These are phyloP conservation scores for Rhinella marina DNA, from an alignment of 2,797 vertebrate genomes.

Conservation along the genomic window DNA sequence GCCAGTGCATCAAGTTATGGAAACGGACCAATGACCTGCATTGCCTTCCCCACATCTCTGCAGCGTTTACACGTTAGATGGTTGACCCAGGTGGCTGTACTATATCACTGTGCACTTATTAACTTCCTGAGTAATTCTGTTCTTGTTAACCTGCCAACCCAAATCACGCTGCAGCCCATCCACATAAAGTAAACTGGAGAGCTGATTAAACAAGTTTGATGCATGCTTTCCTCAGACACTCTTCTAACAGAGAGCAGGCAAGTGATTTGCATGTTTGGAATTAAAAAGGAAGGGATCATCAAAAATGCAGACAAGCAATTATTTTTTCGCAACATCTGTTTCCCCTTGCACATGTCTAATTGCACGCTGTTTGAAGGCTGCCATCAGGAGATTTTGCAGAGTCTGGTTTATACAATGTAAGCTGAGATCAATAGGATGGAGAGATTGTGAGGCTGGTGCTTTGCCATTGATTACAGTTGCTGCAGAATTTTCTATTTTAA, in stretches of 20 bases:
- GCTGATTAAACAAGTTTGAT: conserved; percentile 20
- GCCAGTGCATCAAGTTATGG: neutral
- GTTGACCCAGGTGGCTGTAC: neutral
- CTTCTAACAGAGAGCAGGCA: conserved; percentile 27
- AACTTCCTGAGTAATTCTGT: neutral
- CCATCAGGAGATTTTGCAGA: conserved; percentile 42
- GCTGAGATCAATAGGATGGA: conserved; percentile 51
- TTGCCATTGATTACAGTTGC: conserved; percentile 53
- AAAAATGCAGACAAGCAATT: conserved; percentile 60
- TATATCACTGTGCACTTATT: neutral
- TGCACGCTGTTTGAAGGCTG: conserved; percentile 49
- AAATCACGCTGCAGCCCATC: neutral
- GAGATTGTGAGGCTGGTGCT: conserved; percentile 36
- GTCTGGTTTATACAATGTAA: conserved; percentile 44
- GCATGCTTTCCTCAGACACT: neutral
- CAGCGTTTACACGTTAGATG: neutral
- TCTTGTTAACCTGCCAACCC: conserved; percentile 3
- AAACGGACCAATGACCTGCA: neutral
- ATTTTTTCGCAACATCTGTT: conserved; percentile 60
- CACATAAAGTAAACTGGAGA: conserved; percentile 3
- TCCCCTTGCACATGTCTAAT: conserved; percentile 56
- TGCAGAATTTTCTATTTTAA: conserved; percentile 53
- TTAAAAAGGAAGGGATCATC: conserved; percentile 55
- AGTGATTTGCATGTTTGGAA: conserved; percentile 58
- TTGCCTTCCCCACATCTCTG: neutral